phyloP scores from a whole-genome alignment of 2,113 vertebrate species.

The Bos indicus region DNA sequence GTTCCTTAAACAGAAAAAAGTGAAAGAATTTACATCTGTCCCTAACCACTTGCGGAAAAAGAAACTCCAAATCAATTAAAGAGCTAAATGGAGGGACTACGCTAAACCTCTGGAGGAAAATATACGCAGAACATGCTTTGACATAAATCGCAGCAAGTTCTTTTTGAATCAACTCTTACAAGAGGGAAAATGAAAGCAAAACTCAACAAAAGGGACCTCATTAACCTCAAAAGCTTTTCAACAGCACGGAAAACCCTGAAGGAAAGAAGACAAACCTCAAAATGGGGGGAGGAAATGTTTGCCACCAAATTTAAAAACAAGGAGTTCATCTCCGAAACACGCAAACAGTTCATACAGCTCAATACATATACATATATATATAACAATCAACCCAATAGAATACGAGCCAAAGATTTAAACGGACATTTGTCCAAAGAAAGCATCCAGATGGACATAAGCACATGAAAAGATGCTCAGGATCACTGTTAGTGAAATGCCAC shows the following conservation, averaged over 20 bases:
- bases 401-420: not conserved
- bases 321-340: not conserved
- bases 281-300: not conserved
- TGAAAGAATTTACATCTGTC: not conserved
- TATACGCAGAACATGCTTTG: not conserved
- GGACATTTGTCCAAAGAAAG: not conserved
- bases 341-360: not conserved
- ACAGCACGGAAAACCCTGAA: not conserved
- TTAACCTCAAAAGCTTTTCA: not conserved
- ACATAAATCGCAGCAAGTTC: not conserved
- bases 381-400: not conserved
- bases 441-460: not conserved
- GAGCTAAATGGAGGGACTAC: not conserved
- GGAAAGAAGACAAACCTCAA: not conserved
- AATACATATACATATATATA: not conserved
- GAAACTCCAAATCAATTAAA: not conserved
- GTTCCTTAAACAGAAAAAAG: not conserved
- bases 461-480: not conserved
- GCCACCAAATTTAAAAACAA: not conserved
- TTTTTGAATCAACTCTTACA: not conserved
- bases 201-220: not conserved
- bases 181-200: not conserved
- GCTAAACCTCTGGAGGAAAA: not conserved
- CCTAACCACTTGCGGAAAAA: not conserved
- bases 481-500: not conserved